phyloP scores from a whole-genome alignment of 2,113 vertebrate species.

The Pitta sordida region DNA sequence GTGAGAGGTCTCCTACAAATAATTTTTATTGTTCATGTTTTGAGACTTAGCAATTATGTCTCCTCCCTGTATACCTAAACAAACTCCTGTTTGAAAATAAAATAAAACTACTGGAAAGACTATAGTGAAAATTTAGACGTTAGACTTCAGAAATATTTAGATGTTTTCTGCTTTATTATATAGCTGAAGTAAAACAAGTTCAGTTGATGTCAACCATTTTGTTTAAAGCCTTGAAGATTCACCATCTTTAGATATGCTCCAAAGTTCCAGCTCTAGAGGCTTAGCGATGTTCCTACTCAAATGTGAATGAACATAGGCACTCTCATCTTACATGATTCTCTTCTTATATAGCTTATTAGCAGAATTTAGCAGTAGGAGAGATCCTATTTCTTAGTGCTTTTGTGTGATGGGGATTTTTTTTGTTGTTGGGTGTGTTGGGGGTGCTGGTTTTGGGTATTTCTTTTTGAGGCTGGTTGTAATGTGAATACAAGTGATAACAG shows the following conservation, averaged over 20 bases:
- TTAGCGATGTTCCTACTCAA: background rate
- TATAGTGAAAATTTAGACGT: background rate
- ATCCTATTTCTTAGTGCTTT: slow-evolving; percentile 27
- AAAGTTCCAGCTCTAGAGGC: background rate
- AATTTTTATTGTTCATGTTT: slow-evolving; percentile 74
- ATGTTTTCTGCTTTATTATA: background rate
- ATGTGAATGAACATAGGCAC: background rate
- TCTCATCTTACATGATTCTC: background rate
- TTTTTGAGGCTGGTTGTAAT: slow-evolving; percentile 60
- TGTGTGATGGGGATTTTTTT: slow-evolving; percentile 3
- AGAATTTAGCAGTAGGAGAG: slow-evolving; percentile 56
- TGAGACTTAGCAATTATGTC: slow-evolving; percentile 71
- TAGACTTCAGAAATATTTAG: background rate
- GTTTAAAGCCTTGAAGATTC: background rate
- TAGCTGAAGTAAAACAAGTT: background rate
- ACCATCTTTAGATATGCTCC: background rate
- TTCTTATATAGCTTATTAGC: slow-evolving; percentile 58
- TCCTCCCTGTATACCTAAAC: slow-evolving; percentile 75
- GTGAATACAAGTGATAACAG: slow-evolving; percentile 54
- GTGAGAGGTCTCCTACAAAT: slow-evolving; percentile 63
- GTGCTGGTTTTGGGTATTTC: slow-evolving; percentile 32
- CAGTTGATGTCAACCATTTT: background rate
- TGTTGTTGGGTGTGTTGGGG: slow-evolving; percentile 20
- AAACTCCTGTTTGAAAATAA: background rate
- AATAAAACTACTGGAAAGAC: background rate